phyloP scores from a whole-genome alignment of 2,797 vertebrate genomes.

The Lepus oiostolus region DNA sequence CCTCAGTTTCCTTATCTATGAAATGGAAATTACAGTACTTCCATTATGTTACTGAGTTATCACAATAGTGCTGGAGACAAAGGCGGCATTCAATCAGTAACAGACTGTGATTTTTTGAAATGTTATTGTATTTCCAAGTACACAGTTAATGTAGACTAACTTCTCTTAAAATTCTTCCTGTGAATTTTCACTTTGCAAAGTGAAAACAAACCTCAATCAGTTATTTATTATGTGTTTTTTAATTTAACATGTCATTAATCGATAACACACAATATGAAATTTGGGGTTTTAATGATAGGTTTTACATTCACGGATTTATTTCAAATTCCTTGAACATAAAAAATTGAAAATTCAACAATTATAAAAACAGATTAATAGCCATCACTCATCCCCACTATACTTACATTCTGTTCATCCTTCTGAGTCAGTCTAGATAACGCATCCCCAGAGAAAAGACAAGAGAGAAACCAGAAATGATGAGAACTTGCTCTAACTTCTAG shows the following conservation, averaged over 20 bases:
- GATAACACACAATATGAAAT: neutral
- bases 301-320: neutral
- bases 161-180: neutral
- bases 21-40: neutral
- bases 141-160: neutral
- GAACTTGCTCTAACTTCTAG: neutral
- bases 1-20: neutral
- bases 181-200: conserved; percentile 13
- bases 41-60: neutral
- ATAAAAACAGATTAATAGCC: neutral
- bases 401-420: conserved; percentile 22
- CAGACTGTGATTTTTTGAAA: neutral
- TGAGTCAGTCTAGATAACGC: neutral
- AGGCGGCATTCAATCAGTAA: neutral
- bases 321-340: conserved; percentile 16
- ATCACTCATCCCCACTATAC: neutral
- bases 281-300: neutral
- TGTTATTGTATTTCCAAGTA: neutral
- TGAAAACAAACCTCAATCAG: conserved; percentile 27
- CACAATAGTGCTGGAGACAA: neutral
- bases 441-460: conserved; percentile 38
- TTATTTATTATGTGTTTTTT: neutral
- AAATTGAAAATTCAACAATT: conserved; percentile 38
- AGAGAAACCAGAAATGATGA: conserved; percentile 17
- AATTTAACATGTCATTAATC: neutral